phyloP scores from a whole-genome alignment of 2,113 vertebrate genomes.

The Rostratula benghalensis region DNA sequence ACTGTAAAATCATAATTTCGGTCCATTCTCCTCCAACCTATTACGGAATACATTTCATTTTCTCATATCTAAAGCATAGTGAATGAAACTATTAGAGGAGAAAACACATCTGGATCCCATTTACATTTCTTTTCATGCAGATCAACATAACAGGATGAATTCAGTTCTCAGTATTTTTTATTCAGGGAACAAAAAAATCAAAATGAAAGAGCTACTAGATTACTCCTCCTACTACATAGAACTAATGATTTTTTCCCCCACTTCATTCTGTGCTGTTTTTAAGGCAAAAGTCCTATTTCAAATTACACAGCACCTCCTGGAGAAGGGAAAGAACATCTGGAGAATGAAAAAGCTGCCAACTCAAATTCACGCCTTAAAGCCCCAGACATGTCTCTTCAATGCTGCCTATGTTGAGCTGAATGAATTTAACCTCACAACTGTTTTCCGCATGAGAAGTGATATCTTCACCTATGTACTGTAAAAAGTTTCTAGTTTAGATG shows the following conservation, averaged over 20 bases:
- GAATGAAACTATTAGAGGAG: constrained; percentile 54
- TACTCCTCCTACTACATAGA: background rate
- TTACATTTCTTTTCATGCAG: constrained; percentile 53
- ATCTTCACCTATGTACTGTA: background rate
- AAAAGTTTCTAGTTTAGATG: background rate
- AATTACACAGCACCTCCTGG: constrained; percentile 31
- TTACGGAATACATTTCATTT: constrained; percentile 50
- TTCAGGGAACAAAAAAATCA: background rate
- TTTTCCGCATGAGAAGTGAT: background rate
- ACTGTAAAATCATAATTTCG: constrained; percentile 67
- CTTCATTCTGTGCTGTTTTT: background rate
- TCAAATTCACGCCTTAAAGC: background rate
- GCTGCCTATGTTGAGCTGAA: background rate
- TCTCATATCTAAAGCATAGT: constrained; percentile 38
- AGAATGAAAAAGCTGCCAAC: constrained; percentile 3
- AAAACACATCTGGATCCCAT: constrained; percentile 63
- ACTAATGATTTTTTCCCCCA: background rate
- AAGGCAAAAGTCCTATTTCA: background rate
- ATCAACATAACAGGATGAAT: constrained; percentile 44
- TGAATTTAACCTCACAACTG: background rate
- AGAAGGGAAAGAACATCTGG: background rate
- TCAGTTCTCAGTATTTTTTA: constrained; percentile 18
- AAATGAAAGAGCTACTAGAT: background rate
- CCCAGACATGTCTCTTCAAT: background rate
- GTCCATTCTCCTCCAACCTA: constrained; percentile 59